Base-by-base conservation (phyloP, 2,888 invertebrate genomes). In the Drosophila merina region DNA sequence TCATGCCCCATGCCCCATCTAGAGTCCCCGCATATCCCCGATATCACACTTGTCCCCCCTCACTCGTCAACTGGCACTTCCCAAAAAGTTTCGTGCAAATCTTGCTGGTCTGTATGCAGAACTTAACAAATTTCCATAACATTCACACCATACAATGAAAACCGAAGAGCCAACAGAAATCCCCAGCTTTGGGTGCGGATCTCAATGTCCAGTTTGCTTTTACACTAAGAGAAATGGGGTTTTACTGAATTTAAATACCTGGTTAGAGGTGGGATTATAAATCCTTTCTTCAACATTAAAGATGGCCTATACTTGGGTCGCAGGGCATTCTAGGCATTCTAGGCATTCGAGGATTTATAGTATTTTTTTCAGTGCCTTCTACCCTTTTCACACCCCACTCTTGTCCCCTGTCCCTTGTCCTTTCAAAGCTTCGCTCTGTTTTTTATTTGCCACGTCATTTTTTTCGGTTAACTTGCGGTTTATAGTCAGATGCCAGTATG, bases 71-170 rank as follows among this genome's bases (percentile, higher is more conserved):
- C 36, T n/a, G 33, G 33, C 33, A 56, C 47, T 56, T 56, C 56
- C 48, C 25, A 44, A 25, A 77, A 75, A 74, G 84, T 79, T 81
- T 81, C 81, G 84, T 86, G 86, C 81, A 86, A 81, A 79, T 86
- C 73, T 81, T 86, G 66, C 81, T 75, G 64, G 69, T 73, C 72
- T 84, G 79, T 86, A 77, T 80, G 77, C 86, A 86, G 80, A 86
- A 86, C 85, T 84, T 81, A 81, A 83, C 83, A 86, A 83, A 83
- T 83, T 83, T 83, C 87, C 85, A 83, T 86, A 83, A 86, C 86
- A 82, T 82, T 81, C 86, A 86, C 81, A 86, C 86, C 77, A 68
- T 70, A 84, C 85, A 85, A 85, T 79, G 84, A 77, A 83, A 76
- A 57, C 55, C 69, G 79, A 62, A 73, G 62, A 60, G 60, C 51